Evolutionary conservation across 1,140 invertebrate species (phyloP).

Genomic region (Apis florea): DNA sequence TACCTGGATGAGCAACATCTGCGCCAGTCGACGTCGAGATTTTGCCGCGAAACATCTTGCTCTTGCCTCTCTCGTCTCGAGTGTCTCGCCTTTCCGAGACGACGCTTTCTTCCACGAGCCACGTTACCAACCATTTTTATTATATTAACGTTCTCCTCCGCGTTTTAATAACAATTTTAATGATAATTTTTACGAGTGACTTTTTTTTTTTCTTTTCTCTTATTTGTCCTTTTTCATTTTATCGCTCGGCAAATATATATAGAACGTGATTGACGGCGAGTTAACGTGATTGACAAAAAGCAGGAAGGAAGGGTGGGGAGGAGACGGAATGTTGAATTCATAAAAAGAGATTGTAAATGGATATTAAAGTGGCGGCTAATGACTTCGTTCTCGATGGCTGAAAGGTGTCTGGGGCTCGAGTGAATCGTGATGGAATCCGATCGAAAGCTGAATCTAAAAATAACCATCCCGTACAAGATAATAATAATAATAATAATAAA

Average conservation of each 20-base stretch:
- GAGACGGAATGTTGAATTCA: neutral
- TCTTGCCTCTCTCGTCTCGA: conserved; percentile 10
- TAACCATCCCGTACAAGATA: no score
- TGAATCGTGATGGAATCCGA: neutral
- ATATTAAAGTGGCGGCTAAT: neutral
- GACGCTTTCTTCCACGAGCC: no score
- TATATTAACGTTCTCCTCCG: neutral
- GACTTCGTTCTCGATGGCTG: neutral
- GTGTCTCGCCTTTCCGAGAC: neutral
- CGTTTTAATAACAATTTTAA: neutral
- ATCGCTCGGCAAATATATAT: neutral
- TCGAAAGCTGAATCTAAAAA: no score
- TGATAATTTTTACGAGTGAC: neutral
- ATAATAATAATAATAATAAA: no score
- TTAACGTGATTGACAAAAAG: no score
- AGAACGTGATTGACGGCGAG: no score
- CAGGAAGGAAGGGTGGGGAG: no score
- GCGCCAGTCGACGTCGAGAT: conserved; percentile 76
- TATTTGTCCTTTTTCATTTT: neutral
- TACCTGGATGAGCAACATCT: conserved; percentile 77
- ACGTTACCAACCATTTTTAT: no score
- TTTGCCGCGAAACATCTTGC: conserved; percentile 66
- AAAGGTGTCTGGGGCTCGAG: no score
- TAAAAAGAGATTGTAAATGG: neutral
- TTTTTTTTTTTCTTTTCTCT: neutral